phyloP scores from a whole-genome alignment of 2,113 vertebrate genomes.

The Pachycephala philippinensis region DNA sequence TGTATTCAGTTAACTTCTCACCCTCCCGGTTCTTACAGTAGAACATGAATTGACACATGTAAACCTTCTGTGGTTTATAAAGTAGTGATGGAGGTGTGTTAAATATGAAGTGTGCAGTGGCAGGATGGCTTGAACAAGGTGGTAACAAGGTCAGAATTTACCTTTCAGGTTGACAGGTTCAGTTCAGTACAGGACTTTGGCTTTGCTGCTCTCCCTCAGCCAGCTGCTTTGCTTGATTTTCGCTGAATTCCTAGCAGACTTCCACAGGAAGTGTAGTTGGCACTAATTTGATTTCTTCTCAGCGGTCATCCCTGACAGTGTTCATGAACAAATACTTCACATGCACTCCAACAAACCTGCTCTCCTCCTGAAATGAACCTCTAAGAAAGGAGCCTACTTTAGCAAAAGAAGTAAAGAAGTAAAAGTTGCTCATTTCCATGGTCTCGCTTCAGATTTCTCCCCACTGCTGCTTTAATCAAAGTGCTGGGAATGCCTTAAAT shows the following conservation, averaged over 20 bases:
- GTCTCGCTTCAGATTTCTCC: background rate
- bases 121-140: background rate
- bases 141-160: background rate
- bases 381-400: background rate
- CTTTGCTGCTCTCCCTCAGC: background rate
- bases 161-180: background rate
- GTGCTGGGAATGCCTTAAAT: background rate
- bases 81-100: background rate
- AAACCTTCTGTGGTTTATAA: background rate
- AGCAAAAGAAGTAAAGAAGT: background rate
- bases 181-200: background rate
- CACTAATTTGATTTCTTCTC: background rate
- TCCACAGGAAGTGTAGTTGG: background rate
- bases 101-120: background rate
- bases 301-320: background rate
- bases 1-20: background rate
- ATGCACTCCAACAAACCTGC: background rate
- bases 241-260: background rate
- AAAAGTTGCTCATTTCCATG: background rate
- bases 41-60: background rate
- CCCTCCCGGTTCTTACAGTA: background rate
- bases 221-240: background rate
- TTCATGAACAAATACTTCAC: background rate
- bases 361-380: background rate
- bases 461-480: background rate